Evolutionary conservation across 2,888 invertebrate genomes (phyloP).

Genomic region (Drepanosiphum platanoidis): DNA sequence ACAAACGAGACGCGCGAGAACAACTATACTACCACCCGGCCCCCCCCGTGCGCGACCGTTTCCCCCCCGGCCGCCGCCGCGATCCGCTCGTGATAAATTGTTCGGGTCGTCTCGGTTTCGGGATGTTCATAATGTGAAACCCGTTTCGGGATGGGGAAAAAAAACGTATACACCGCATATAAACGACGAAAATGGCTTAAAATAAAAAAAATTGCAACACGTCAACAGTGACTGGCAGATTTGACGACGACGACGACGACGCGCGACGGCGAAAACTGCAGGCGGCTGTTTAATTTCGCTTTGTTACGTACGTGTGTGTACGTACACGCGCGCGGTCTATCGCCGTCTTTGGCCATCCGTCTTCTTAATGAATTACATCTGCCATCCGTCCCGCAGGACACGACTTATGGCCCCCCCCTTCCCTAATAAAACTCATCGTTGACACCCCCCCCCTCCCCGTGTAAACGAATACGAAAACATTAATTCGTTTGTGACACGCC

Average conservation of each 20-base stretch:
- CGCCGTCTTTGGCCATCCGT: conserved; percentile 8
- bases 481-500: not conserved
- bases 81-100: conserved; percentile 44
- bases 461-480: conserved; percentile 28
- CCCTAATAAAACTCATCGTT: conserved; percentile 35
- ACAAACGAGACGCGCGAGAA: conserved; percentile 40
- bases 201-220: conserved; percentile 10
- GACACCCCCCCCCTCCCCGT: too few species aligned
- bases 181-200: conserved; percentile 17
- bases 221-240: conserved; percentile 34
- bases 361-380: conserved; percentile 46
- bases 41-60: not conserved
- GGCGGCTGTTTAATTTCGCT: conserved; percentile 43
- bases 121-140: conserved; percentile 28
- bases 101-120: conserved; percentile 10
- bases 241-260: conserved; percentile 28
- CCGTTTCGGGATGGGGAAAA: conserved; percentile 9
- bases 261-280: too few species aligned
- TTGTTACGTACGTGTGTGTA: not conserved
- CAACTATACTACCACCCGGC: not conserved
- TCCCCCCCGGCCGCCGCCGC: not conserved
- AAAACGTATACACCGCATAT: conserved; percentile 31
- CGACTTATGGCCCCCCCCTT: conserved; percentile 17
- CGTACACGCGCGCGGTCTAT: not conserved
- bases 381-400: conserved; percentile 23